These are phyloP conservation scores for Tyria jacobaeae DNA, from an alignment of 2,888 invertebrate species.

Conservation along the genomic window DNA sequence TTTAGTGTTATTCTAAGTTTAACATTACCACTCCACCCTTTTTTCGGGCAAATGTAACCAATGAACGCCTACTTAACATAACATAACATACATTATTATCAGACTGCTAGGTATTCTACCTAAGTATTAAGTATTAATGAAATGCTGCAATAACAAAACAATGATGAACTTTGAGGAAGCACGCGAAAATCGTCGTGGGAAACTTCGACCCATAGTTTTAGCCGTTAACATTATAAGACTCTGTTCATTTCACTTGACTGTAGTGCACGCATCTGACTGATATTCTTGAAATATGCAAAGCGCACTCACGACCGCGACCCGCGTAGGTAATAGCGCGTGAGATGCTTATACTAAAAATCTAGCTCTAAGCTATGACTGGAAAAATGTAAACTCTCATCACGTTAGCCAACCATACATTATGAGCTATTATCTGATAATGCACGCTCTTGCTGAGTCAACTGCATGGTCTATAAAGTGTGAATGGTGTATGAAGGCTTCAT, in stretches of 20 bases:
- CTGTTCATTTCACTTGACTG: conserved; percentile 80
- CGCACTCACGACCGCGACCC: conserved; percentile 74
- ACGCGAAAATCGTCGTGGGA: conserved; percentile 67
- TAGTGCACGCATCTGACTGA: conserved; percentile 77
- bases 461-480: background rate
- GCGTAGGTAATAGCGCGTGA: conserved; percentile 77
- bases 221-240: conserved; percentile 72
- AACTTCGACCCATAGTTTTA: conserved; percentile 56
- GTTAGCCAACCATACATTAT: conserved; percentile 61
- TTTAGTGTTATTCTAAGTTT: background rate
- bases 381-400: conserved; percentile 60
- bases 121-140: conserved; percentile 27
- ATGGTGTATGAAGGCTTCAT: background rate
- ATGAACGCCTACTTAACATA: too few species aligned
- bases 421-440: conserved; percentile 53
- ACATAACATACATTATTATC: background rate
- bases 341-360: conserved; percentile 65
- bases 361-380: conserved; percentile 52
- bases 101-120: background rate
- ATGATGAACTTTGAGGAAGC: conserved; percentile 60
- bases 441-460: conserved; percentile 29
- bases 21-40: background rate
- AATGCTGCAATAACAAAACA: conserved; percentile 46
- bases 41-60: background rate
- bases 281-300: conserved; percentile 84